Conservation (phyloP, 2,888 invertebrate species). For the Philhelius pedissequus region DNA sequence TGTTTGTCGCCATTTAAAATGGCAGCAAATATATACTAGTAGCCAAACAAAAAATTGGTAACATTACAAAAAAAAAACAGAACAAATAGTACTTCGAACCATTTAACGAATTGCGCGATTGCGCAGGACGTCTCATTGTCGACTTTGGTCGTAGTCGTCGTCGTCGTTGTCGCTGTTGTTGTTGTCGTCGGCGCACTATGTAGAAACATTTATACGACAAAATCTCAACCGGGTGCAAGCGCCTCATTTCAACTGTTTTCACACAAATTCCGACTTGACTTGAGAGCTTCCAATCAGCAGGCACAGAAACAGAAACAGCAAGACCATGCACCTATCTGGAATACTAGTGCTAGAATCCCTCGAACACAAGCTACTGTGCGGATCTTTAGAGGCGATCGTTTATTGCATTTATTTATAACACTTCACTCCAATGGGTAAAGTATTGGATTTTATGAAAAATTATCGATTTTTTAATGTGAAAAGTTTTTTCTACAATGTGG, state of each 20-base stretch:
- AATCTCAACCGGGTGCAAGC: slow-evolving; percentile 60
- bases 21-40: slow-evolving; percentile 34
- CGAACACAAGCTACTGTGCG: slow-evolving; percentile 56
- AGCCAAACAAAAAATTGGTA: slow-evolving; percentile 6
- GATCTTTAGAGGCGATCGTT: slow-evolving; percentile 29
- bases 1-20: slow-evolving; percentile 67
- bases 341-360: slow-evolving; percentile 56
- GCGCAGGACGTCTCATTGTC: slow-evolving; percentile 25
- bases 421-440: background rate
- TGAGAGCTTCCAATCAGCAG: slow-evolving; percentile 60
- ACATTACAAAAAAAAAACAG: slow-evolving; percentile 6
- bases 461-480: no score
- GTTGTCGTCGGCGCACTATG: slow-evolving; percentile 11
- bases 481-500: no score
- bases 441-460: background rate
- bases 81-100: slow-evolving; percentile 55
- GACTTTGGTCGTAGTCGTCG: background rate
- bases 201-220: slow-evolving; percentile 19
- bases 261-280: slow-evolving; percentile 66
- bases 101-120: slow-evolving; percentile 65
- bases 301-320: slow-evolving; percentile 18
- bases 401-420: background rate
- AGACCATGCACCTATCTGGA: slow-evolving; percentile 60
- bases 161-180: background rate
- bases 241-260: slow-evolving; percentile 69